Base-by-base conservation (phyloP, 1,140 invertebrate species). In the Oscheius sp. region DNA sequence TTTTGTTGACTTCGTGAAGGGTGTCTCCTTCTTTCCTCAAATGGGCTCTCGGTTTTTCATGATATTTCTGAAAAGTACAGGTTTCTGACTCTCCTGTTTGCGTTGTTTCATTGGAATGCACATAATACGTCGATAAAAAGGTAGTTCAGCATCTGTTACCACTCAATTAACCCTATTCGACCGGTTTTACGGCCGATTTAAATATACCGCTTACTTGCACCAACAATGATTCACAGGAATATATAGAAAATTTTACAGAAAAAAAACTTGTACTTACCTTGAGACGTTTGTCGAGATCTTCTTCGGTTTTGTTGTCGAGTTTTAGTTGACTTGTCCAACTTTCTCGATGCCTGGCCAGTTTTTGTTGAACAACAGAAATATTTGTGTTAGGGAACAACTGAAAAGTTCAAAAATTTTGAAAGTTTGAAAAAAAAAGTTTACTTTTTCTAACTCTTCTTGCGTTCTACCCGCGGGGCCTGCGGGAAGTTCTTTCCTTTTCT, bases 1-100 rank as follows among this genome's bases (percentile, higher is more conserved):
- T 38, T 20, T 64, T 65, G 31, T 71, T 71, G 10, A 71, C 62
- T 42, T 71, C 38, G 58, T 64, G 69, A 59, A 71, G 23, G 3
- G 59, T 58, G 26, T 63, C 62, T 42, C 62, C 69, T 52, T 64
- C 36, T 7, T 7, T 15, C 7, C 49, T 15, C 23, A 55, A 15
- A 7, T 55, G 15, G 7, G 49, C 23, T 23, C 28, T 55, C 15
- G 49, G 49, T 23, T 55, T 55, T 23, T 55, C 15, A 7, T 55
- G 15, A 23, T 55, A 55, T 23, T 55, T 55, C 49, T 55, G 7
- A 7, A 55, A 55, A 7, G 4, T 55, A n/a, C n/a, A n/a, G n/a
- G n/a, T n/a, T n/a, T n/a, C n/a, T n/a, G n/a, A n/a, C n/a, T n/a
- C n/a, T n/a, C n/a, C n/a, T n/a, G n/a, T n/a, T n/a, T n/a, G n/a